These are phyloP conservation scores for Eristalis tenax DNA, from an alignment of 2,888 invertebrate species.

Conservation along the genomic window DNA sequence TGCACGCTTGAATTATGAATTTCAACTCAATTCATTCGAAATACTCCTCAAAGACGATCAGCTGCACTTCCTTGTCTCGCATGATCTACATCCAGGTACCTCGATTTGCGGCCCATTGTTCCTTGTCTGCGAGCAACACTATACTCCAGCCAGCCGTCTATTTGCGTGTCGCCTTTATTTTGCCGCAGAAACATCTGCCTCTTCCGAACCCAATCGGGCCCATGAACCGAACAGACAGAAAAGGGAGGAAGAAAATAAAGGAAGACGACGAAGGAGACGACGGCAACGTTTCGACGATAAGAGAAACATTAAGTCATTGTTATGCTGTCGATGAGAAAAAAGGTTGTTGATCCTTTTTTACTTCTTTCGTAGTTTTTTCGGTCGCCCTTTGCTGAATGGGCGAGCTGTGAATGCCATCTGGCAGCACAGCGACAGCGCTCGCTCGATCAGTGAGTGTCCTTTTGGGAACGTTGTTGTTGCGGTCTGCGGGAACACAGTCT, in stretches of 20 bases:
- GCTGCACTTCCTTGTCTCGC: not conserved
- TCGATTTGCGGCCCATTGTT: not conserved
- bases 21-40: too few species aligned
- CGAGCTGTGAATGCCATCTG: conserved; percentile 29
- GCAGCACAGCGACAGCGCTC: not conserved
- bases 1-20: too few species aligned
- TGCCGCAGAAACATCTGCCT: conserved; percentile 15
- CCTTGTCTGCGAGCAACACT: too few species aligned
- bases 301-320: conserved; percentile 3
- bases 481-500: not conserved
- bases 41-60: too few species aligned
- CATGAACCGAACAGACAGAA: too few species aligned
- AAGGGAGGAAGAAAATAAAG: not conserved
- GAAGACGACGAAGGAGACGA: not conserved
- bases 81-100: not conserved
- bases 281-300: not conserved
- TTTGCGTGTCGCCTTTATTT: not conserved
- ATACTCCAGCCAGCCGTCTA: not conserved
- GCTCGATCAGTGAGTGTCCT: conserved; percentile 29
- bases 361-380: not conserved
- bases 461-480: not conserved
- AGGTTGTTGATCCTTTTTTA: conserved; percentile 5
- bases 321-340: conserved; percentile 1
- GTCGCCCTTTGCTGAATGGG: not conserved
- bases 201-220: not conserved